phyloP scores from a whole-genome alignment of 2,888 invertebrate genomes.

The Calliphora vomitoria region DNA sequence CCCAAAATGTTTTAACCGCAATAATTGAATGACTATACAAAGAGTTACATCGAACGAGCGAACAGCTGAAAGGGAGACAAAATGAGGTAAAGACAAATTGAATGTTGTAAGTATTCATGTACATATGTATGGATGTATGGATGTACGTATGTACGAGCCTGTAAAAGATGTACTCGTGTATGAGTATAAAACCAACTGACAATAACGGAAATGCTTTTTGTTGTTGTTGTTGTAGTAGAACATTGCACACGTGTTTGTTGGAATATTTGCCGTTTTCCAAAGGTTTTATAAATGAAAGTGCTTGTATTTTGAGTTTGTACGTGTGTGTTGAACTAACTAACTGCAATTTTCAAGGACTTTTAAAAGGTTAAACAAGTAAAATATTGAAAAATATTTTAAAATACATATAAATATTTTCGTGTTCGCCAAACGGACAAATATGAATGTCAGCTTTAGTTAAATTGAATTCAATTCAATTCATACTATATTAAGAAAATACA shows the following conservation, averaged over 20 bases:
- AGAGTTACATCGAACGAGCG: not conserved
- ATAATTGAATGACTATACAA: constrained; percentile 32
- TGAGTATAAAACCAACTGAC: not conserved
- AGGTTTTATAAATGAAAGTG: not conserved
- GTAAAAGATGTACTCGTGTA: not conserved
- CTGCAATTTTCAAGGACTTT: constrained; percentile 66
- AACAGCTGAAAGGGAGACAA: not conserved
- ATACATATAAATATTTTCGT: not conserved
- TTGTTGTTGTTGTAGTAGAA: not conserved
- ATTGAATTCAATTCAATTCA: constrained; percentile 9
- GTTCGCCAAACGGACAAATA: not conserved
- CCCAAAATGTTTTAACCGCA: constrained; percentile 67
- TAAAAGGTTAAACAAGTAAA: constrained; percentile 48
- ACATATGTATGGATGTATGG: too few species aligned
- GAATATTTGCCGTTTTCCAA: not conserved
- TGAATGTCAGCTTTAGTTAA: constrained; percentile 25
- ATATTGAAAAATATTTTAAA: constrained; percentile 12
- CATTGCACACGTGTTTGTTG: constrained; percentile 11
- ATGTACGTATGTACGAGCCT: too few species aligned
- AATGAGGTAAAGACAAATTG: not conserved
- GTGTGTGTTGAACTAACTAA: constrained; percentile 7
- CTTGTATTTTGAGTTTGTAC: not conserved
- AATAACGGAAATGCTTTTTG: constrained; percentile 39
- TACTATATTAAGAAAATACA: not conserved
- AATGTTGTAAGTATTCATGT: too few species aligned